Base-by-base conservation (phyloP, 2,113 vertebrate species). In the Gnathonemus longibarbis region DNA sequence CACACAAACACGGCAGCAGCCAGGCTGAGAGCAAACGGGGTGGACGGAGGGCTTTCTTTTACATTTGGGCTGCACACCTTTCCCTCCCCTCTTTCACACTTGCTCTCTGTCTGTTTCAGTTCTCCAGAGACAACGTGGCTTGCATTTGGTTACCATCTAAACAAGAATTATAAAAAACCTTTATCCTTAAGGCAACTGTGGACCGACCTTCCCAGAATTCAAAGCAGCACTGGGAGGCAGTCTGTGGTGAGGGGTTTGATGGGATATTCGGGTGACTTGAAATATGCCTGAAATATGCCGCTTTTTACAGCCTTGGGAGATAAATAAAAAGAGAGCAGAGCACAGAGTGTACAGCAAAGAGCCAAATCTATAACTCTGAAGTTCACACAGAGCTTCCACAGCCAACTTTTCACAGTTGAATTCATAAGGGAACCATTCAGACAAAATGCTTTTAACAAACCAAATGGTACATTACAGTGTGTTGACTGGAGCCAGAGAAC, bases 1-100 rank as follows among this genome's bases (percentile, higher is more conserved):
- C 94, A 95, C 39, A 93, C 90, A 95, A 95, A 95, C 92, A 94
- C 83, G 89, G 84, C 49, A 24, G 89, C 88, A 91, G 90, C 91
- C 24, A 49, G 77, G 52, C 31, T 24, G 50, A 58, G 15, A 17
- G 4, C n/a, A 39, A 58, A 39, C 35, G 7, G 52, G 52, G 2
- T 11, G 15, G 9, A 8, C 21, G 17, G 19, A 13, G 3, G 17
- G 9, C 58, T 49, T 74, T 48, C 62, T 48, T 53, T 5, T 24
- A 70, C 39, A 13, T 83, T 42, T 42, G 15, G 35, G 10, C 35
- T 24, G 35, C 39, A 83, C 77, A 58, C 27, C 53, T 42, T 66
- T 70, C 39, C 39, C 42, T 39, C 13, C 35, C 15, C 2, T 17
- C 31, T 45, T 27, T 42, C 35, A 53, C 52, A 53, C 87, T 88